Conservation (phyloP, 2,113 vertebrate genomes). For the Scomber scombrus region DNA sequence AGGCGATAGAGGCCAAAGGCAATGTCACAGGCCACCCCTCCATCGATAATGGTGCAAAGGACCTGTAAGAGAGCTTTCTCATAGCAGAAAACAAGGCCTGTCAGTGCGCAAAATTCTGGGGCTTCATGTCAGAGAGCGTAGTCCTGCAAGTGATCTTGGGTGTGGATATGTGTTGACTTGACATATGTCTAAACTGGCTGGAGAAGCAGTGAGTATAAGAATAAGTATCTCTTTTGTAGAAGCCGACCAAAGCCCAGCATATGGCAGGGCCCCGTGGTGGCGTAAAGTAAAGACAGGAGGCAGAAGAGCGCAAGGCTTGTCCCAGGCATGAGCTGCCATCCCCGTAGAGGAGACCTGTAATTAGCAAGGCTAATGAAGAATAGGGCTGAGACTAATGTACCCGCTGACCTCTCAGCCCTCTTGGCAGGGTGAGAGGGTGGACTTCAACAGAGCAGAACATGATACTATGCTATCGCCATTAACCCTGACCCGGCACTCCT, state of each 20-base stretch:
- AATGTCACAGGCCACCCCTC: conserved; percentile 75
- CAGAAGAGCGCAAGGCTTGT: conserved; percentile 32
- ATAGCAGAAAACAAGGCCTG: conserved; percentile 58
- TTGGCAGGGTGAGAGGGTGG: conserved; percentile 63
- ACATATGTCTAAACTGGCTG: conserved; percentile 51
- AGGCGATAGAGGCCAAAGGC: conserved; percentile 70
- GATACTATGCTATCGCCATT: conserved; percentile 72
- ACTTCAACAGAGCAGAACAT: conserved; percentile 77
- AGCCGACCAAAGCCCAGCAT: conserved; percentile 26
- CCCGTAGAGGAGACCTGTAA: conserved; percentile 73
- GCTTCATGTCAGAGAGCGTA: conserved; percentile 53
- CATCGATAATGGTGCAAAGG: conserved; percentile 70
- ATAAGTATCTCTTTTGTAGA: conserved; percentile 27
- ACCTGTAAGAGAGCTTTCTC: conserved; percentile 68
- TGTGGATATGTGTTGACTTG: conserved; percentile 50
- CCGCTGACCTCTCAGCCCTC: conserved; percentile 67
- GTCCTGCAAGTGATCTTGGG: conserved; percentile 35
- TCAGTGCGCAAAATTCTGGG: conserved; percentile 55
- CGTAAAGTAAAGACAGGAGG: conserved; percentile 55
- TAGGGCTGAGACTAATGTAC: conserved; percentile 75
- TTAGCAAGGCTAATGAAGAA: conserved; percentile 82
- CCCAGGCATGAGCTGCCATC: conserved; percentile 63
- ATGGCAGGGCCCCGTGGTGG: conserved; percentile 50
- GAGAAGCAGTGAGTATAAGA: conserved; percentile 39
- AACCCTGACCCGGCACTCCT: conserved; percentile 76